Evolutionary conservation across 2,888 invertebrate genomes (phyloP).

Genomic region (Malthinus flaveolus): DNA sequence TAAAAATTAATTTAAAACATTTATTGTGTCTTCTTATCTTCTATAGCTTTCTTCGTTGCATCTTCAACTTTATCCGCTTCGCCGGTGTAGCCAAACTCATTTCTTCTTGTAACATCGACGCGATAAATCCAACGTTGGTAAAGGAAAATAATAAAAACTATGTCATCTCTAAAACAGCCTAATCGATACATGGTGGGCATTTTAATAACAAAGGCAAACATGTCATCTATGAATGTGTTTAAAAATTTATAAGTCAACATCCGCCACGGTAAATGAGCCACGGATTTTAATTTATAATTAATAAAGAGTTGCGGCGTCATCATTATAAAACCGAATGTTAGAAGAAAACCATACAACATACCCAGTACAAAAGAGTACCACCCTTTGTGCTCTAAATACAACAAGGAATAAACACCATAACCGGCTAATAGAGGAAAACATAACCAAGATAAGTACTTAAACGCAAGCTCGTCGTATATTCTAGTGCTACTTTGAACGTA

Average conservation of each 20-base stretch:
- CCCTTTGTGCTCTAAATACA: conserved; percentile 96
- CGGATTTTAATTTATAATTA: conserved; percentile 98
- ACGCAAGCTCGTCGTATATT: conserved; percentile 93
- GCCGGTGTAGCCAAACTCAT: conserved; percentile 97
- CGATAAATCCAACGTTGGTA: conserved; percentile 99
- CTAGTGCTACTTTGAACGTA: conserved; percentile 94
- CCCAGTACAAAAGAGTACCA: conserved; percentile 98
- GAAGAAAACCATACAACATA: conserved; percentile 95
- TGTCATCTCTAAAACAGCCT: conserved; percentile 98
- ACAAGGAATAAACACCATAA: conserved; percentile 93
- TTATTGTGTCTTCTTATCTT: conserved; percentile 34
- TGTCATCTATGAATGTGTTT: conserved; percentile 99
- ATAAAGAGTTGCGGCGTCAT: conserved; percentile 99
- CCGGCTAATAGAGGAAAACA: conserved; percentile 91
- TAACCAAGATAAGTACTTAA: conserved; percentile 94
- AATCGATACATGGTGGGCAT: conserved; percentile 99
- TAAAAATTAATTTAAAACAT: neutral
- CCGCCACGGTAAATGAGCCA: conserved; percentile 98
- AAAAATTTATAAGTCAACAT: conserved; percentile 99
- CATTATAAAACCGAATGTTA: conserved; percentile 99
- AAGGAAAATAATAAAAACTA: conserved; percentile 97
- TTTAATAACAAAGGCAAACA: conserved; percentile 99
- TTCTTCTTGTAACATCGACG: conserved; percentile 90
- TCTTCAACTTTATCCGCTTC: conserved; percentile 56
- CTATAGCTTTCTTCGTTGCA: conserved; percentile 33